These are phyloP conservation scores for Xestia sexstrigata DNA, from an alignment of 2,888 invertebrate genomes.

Conservation along the genomic window DNA sequence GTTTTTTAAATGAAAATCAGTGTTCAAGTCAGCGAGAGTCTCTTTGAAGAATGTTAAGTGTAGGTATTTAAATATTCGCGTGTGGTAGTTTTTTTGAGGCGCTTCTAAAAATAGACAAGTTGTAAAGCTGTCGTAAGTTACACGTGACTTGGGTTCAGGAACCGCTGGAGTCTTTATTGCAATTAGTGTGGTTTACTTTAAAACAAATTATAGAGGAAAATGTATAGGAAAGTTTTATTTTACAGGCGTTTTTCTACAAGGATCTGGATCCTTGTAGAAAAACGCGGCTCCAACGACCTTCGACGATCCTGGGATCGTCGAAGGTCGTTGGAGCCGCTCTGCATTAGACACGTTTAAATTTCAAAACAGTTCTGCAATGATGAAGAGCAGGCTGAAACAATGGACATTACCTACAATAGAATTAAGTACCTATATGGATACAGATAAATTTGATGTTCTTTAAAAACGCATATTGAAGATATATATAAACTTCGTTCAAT, in stretches of 20 bases:
- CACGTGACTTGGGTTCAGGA: slow-evolving; percentile 62
- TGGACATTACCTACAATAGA: too few relatives aligned
- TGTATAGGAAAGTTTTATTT: neutral
- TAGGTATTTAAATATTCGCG: slow-evolving; percentile 52
- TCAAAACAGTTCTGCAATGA: too few relatives aligned
- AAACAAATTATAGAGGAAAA: neutral
- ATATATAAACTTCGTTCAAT: too few relatives aligned
- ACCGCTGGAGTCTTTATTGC: slow-evolving; percentile 32
- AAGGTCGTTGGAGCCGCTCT: neutral
- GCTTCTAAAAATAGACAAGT: slow-evolving; percentile 62
- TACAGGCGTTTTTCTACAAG: neutral
- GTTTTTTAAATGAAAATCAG: slow-evolving; percentile 30
- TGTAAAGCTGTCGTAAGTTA: slow-evolving; percentile 62
- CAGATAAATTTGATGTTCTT: too few relatives aligned
- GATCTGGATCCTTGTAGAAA: too few relatives aligned
- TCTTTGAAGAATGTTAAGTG: slow-evolving; percentile 53
- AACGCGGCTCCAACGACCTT: too few relatives aligned
- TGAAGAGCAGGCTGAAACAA: too few relatives aligned
- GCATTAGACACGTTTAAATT: neutral
- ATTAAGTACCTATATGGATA: too few relatives aligned
- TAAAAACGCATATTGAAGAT: too few relatives aligned
- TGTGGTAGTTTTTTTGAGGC: slow-evolving; percentile 49
- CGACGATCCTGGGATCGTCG: too few relatives aligned
- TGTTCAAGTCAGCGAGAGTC: slow-evolving; percentile 38
- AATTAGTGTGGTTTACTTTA: slow-evolving; percentile 50